Evolutionary conservation across 2,888 invertebrate species (phyloP).

Genomic region (Agrotis puta): DNA sequence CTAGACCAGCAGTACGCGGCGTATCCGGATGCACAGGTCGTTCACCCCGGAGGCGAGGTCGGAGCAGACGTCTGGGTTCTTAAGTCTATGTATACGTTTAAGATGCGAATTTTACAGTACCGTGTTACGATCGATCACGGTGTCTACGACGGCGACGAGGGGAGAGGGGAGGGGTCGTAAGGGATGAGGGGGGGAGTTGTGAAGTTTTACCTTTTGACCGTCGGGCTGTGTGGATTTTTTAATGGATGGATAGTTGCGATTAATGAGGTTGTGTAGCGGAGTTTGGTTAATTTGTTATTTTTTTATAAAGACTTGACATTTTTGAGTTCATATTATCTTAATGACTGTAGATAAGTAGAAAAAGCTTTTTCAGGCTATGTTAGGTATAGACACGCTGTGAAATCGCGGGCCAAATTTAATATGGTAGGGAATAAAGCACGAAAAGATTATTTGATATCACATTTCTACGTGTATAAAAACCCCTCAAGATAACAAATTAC

Average conservation of each 20-base stretch:
- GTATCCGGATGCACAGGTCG: conserved; percentile 65
- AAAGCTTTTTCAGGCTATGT: not conserved
- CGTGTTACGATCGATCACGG: conserved; percentile 62
- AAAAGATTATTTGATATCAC: not conserved
- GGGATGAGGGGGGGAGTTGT: not conserved
- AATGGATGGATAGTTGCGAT: conserved; percentile 15
- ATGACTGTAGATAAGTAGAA: not conserved
- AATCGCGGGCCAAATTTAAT: not conserved
- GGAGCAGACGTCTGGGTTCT: conserved; percentile 71
- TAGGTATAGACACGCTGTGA: not conserved
- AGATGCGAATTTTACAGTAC: conserved; percentile 66
- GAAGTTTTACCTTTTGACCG: conserved; percentile 48
- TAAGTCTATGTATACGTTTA: conserved; percentile 64
- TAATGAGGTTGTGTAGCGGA: conserved; percentile 10
- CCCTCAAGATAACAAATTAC: no score
- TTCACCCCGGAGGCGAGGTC: conserved; percentile 65
- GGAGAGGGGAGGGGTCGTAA: conserved; percentile 32
- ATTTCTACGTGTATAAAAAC: not conserved
- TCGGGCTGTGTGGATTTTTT: conserved; percentile 13
- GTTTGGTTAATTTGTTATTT: not conserved
- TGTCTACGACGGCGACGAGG: conserved; percentile 57
- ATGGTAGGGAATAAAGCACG: not conserved
- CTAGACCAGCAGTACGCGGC: conserved; percentile 43
- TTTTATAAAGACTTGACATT: no score
- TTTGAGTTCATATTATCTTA: not conserved